A percentile compares a stretch with the other conserved stretches of the same genome.
Evolutionary conservation across 2,113 vertebrate genomes (phyloP).

Genomic region (Symphodus melops): DNA sequence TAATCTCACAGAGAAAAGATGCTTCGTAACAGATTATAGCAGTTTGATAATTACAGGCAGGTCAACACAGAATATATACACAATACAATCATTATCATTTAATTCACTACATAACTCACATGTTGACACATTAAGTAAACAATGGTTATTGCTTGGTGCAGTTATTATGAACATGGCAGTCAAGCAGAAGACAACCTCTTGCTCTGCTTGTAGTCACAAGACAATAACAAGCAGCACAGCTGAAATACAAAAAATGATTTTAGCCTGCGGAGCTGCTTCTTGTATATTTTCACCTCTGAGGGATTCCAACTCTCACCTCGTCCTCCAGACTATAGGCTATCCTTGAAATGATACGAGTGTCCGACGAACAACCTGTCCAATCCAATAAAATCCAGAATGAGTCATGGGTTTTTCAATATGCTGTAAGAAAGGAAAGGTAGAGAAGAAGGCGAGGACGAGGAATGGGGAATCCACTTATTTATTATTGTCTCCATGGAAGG

Average conservation of each 20-base stretch:
- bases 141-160: not conserved
- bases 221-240: not conserved
- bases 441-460: not conserved
- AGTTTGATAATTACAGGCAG: too few species aligned
- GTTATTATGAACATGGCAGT: not conserved
- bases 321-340: not conserved
- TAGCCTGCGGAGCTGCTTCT: conserved; percentile 11
- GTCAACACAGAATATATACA: too few species aligned
- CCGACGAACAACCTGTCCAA: conserved; percentile 4
- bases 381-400: conserved; percentile 12
- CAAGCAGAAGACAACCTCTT: not conserved
- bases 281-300: not conserved
- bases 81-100: too few species aligned
- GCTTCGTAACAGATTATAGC: too few species aligned
- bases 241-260: not conserved
- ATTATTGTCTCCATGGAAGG: conserved; percentile 33
- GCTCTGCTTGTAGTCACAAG: not conserved
- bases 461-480: not conserved
- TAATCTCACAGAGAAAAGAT: too few species aligned
- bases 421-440: not conserved
- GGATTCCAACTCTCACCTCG: not conserved
- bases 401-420: conserved; percentile 23
- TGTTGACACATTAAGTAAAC: not conserved
- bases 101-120: not conserved
- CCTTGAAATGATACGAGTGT: conserved; percentile 17